A percentile compares a stretch with the other conserved stretches of the same genome.
phyloP scores from a whole-genome alignment of 2,113 vertebrate species.

The Heterotis niloticus region DNA sequence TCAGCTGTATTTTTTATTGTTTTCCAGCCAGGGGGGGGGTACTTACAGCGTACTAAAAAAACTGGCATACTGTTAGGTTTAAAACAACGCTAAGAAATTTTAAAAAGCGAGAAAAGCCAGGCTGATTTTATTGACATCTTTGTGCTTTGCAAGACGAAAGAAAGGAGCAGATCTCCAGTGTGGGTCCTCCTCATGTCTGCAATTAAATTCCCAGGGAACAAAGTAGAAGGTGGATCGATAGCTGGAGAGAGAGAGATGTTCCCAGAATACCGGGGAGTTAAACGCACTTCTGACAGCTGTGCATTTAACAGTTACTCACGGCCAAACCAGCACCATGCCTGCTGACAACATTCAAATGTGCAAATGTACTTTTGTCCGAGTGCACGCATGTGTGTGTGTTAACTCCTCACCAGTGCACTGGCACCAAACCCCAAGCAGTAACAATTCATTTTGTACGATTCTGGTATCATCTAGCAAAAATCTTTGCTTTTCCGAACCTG shows the following conservation, averaged over 20 bases:
- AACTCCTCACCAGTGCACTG: no score
- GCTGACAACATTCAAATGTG: conserved; percentile 33
- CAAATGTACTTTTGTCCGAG: not conserved
- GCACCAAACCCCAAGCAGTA: no score
- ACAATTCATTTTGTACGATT: no score
- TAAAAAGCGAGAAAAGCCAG: conserved; percentile 4
- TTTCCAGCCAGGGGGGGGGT: not conserved
- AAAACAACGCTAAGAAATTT: not conserved
- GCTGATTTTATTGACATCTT: conserved; percentile 33
- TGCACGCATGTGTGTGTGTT: not conserved
- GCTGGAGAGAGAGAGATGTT: conserved; percentile 7
- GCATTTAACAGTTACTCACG: conserved; percentile 22
- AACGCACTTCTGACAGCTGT: conserved; percentile 30
- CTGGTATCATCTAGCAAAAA: no score
- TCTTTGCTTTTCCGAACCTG: no score
- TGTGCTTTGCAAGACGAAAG: conserved; percentile 10
- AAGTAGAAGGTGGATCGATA: conserved; percentile 38
- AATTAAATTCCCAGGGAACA: conserved; percentile 37
- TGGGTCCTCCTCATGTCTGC: conserved; percentile 37
- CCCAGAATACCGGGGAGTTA: conserved; percentile 34
- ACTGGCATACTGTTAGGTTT: not conserved
- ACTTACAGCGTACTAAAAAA: conserved; percentile 3
- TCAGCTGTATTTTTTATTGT: not conserved
- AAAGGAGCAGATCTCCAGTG: conserved; percentile 24
- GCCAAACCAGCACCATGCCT: no score